Base-by-base conservation (phyloP, 2,888 invertebrate species). In the Gymnocheta viridis region DNA sequence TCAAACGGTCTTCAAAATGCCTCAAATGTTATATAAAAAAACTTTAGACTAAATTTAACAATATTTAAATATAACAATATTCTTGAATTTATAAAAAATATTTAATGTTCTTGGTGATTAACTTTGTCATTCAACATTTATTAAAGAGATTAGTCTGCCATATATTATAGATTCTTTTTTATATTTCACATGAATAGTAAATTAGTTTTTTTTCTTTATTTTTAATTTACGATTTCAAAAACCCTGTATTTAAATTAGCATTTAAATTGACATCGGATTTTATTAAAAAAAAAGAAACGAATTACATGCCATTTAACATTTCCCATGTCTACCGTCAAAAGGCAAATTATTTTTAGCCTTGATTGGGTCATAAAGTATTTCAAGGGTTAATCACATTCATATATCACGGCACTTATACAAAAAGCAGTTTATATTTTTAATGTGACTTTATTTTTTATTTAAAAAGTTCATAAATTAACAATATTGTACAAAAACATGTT, bases 401-500 rank as follows among this genome's bases (percentile, higher is more conserved):
- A 51, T 19, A 49, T 64, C 49, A 69, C 51, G 41, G 2, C 24
- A 51, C 19, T 49, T 14, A 67, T 27, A 41, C 24, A 19, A 29
- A 54, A 64, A 70, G 4, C 64, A 22, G 10, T 58, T 58, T 67
- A 14, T 56, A 32, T 22, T 47, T 73, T 38, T 54, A 64, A 73
- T 70, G 64, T 22, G 41, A 56, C 69, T 82, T 82, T 56, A 47
- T 35, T 70, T 60, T 12, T 60, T 27, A 51, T 54, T 54, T 41
- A 73, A 72, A 64, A 62, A 49, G 38, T 35, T 62, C 27, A 74
- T 82, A 79, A 82, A 79, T 79, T 74, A 82, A 70, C 80, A 83
- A 72, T 22, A 70, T 69, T 66, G 64, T 76, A 27, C 5, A 44
- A 58, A 74, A 83, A 64, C 58, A 66, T 80, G 76, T 80, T 76